A percentile compares a stretch with the other conserved stretches of the same genome.
phyloP scores from a whole-genome alignment of 2,888 invertebrate genomes.

The Luffia ferchaultella region DNA sequence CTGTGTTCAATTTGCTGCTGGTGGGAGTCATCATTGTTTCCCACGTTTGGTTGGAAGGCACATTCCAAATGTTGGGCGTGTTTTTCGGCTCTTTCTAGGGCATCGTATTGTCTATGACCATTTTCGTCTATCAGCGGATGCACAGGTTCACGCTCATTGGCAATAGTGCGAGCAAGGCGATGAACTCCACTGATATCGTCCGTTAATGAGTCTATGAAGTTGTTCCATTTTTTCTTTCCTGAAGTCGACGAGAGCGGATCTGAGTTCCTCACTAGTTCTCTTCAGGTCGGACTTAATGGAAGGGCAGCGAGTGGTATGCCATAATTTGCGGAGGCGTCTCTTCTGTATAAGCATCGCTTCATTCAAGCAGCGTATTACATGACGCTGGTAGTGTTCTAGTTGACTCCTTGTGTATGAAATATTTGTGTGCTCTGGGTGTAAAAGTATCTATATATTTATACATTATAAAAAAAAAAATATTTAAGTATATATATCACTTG shows the following conservation, averaged over 20 bases:
- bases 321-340: background rate
- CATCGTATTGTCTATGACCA: background rate
- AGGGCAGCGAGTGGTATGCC: no score
- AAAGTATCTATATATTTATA: no score
- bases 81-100: background rate
- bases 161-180: background rate
- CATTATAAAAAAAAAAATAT: no score
- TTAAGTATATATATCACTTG: no score
- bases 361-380: no score
- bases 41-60: background rate
- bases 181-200: background rate
- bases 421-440: no score
- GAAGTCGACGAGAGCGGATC: background rate
- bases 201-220: no score
- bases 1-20: background rate
- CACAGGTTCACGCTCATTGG: background rate
- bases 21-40: background rate
- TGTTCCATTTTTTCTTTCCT: background rate
- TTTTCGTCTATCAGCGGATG: background rate
- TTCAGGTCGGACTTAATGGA: no score
- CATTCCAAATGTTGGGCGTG: background rate
- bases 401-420: no score
- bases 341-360: no score
- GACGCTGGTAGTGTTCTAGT: no score
- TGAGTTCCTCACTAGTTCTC: background rate